phyloP scores from a whole-genome alignment of 2,888 invertebrate genomes.

The Perithous albicinctus region DNA sequence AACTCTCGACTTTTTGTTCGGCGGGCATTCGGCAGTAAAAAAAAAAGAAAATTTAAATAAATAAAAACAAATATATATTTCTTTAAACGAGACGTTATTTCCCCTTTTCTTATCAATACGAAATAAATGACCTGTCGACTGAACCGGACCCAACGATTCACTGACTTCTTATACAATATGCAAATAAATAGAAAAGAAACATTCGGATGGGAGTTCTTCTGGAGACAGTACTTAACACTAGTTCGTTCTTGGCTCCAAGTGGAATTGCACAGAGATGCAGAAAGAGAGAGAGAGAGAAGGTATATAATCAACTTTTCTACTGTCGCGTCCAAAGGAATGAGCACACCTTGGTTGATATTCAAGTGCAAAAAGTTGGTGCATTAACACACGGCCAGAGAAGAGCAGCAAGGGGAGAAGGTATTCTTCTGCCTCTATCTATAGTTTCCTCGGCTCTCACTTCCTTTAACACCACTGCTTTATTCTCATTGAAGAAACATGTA shows the following conservation, averaged over 20 bases:
- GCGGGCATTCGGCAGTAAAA: no score
- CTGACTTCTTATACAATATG: not conserved
- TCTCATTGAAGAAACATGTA: constrained; percentile 5
- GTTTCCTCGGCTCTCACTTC: not conserved
- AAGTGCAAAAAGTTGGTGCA: constrained; percentile 46
- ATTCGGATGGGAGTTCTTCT: not conserved
- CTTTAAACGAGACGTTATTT: not conserved
- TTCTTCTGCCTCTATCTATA: constrained; percentile 11
- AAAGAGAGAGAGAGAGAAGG: not conserved
- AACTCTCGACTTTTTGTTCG: no score
- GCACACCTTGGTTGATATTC: constrained; percentile 26
- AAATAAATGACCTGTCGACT: not conserved
- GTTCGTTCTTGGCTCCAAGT: not conserved
- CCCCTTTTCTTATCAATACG: not conserved
- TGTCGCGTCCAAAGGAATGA: constrained; percentile 38
- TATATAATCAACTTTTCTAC: constrained; percentile 48
- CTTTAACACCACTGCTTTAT: not conserved
- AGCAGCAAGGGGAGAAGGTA: constrained; percentile 10
- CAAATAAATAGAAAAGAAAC: constrained; percentile 3
- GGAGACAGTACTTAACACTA: constrained; percentile 8
- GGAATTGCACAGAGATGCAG: not conserved
- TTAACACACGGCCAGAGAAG: constrained; percentile 24
- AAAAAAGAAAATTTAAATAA: no score
- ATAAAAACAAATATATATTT: no score
- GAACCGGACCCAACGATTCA: not conserved